A percentile compares a stretch with the other conserved stretches of the same genome.
Conservation (phyloP, 2,888 invertebrate genomes). For the Oxyscelio sp. region DNA sequence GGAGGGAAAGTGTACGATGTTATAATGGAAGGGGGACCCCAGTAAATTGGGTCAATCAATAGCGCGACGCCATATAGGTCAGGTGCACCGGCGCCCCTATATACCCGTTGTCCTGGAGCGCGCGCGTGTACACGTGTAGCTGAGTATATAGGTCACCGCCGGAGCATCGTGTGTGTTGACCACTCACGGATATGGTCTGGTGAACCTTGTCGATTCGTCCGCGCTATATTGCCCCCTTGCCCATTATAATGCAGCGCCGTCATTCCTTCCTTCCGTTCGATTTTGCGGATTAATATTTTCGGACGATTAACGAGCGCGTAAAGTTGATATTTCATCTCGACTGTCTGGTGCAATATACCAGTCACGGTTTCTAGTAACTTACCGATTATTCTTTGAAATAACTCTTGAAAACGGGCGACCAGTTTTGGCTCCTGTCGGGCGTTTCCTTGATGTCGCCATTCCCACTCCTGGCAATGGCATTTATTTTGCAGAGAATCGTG, state of each 20-base stretch:
- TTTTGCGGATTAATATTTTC: constrained; percentile 1
- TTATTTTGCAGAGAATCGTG: no score
- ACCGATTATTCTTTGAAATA: no score
- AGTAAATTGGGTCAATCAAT: constrained; percentile 87
- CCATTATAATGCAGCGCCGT: not conserved
- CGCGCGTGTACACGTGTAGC: constrained; percentile 45
- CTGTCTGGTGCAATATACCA: no score
- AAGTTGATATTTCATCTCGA: no score
- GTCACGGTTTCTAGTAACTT: no score
- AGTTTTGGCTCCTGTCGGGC: no score
- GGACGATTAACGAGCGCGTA: not conserved
- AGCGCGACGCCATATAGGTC: constrained; percentile 85
- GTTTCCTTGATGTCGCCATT: no score
- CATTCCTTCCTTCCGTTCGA: constrained; percentile 8
- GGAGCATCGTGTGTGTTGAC: constrained; percentile 24
- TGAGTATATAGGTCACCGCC: constrained; percentile 42
- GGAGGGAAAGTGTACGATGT: constrained; percentile 48
- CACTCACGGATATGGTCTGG: constrained; percentile 48
- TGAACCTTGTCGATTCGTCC: constrained; percentile 26
- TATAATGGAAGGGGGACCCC: constrained; percentile 12
- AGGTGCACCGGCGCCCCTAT: constrained; percentile 84
- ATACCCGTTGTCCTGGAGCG: constrained; percentile 23
- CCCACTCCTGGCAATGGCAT: no score
- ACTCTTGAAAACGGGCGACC: no score
- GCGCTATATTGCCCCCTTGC: constrained; percentile 2